Evolutionary conservation across 2,888 invertebrate species (phyloP).

Genomic region (Pinctada fucata): DNA sequence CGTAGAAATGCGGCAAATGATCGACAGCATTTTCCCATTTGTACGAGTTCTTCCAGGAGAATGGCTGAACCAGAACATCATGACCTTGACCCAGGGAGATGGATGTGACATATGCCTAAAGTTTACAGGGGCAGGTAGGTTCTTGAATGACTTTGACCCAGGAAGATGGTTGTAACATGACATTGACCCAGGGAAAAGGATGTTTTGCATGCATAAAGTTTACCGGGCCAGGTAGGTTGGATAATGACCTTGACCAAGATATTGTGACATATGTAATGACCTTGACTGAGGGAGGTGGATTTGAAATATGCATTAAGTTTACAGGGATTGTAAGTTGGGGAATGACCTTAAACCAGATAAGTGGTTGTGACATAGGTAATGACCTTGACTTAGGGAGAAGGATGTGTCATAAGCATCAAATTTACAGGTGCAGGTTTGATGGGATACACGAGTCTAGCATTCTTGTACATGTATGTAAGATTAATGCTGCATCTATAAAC

Average conservation of each 20-base stretch:
- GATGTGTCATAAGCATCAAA: too few species aligned
- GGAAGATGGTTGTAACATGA: constrained; percentile 27
- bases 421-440: too few species aligned
- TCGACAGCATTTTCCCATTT: constrained; percentile 51
- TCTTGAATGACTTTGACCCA: background rate
- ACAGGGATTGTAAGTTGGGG: constrained; percentile 21
- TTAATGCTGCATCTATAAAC: too few species aligned
- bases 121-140: constrained; percentile 49
- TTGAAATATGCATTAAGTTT: constrained; percentile 51
- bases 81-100: constrained; percentile 49
- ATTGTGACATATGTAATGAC: constrained; percentile 31
- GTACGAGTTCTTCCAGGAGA: constrained; percentile 48
- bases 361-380: too few species aligned
- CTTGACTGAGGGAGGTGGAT: constrained; percentile 54
- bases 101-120: constrained; percentile 57
- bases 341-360: too few species aligned
- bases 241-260: constrained; percentile 33
- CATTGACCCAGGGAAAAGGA: constrained; percentile 51
- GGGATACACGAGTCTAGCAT: too few species aligned
- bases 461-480: too few species aligned
- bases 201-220: constrained; percentile 53
- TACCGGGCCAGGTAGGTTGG: constrained; percentile 47
- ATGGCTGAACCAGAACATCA: constrained; percentile 43
- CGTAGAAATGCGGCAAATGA: constrained; percentile 48
- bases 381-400: too few species aligned